Percentiles rank a stretch among this genome's conserved stretches.
phyloP scores from a whole-genome alignment of 2,888 invertebrate species.

The Nemotelus pantherinus region DNA sequence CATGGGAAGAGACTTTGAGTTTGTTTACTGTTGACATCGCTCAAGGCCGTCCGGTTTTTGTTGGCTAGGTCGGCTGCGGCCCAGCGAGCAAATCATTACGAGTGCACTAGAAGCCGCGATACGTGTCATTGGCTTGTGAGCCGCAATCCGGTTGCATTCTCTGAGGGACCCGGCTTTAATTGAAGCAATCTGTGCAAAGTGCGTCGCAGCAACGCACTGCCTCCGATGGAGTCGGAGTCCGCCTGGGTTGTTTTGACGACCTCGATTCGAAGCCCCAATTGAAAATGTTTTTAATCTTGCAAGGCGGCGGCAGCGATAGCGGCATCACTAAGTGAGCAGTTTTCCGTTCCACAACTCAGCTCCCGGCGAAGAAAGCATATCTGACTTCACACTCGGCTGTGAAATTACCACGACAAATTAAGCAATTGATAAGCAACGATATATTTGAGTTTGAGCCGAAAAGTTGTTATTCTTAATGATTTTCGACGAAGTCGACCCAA shows the following conservation, averaged over 20 bases:
- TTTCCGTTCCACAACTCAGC: background rate
- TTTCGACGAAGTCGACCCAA: background rate
- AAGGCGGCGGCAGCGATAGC: background rate
- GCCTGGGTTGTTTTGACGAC: background rate
- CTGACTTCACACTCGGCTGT: background rate
- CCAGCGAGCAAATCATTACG: background rate
- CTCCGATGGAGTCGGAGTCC: background rate
- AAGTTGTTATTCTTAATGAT: background rate
- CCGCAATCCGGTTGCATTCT: no score
- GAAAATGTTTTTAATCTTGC: constrained; percentile 29
- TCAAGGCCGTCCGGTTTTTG: constrained; percentile 35
- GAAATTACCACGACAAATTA: background rate
- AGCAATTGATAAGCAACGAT: background rate
- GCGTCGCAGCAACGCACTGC: no score
- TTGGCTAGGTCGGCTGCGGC: background rate
- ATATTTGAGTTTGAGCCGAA: background rate
- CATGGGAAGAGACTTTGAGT: background rate
- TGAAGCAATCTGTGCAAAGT: no score
- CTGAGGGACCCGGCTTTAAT: no score
- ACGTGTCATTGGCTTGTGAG: background rate
- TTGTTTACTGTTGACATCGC: constrained; percentile 38
- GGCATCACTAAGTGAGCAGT: background rate
- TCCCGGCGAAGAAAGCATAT: background rate
- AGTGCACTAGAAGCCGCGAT: background rate
- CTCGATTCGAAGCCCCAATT: background rate